Evolutionary conservation across 2,888 invertebrate genomes (phyloP).

Genomic region (Pyrrhosoma nymphula): DNA sequence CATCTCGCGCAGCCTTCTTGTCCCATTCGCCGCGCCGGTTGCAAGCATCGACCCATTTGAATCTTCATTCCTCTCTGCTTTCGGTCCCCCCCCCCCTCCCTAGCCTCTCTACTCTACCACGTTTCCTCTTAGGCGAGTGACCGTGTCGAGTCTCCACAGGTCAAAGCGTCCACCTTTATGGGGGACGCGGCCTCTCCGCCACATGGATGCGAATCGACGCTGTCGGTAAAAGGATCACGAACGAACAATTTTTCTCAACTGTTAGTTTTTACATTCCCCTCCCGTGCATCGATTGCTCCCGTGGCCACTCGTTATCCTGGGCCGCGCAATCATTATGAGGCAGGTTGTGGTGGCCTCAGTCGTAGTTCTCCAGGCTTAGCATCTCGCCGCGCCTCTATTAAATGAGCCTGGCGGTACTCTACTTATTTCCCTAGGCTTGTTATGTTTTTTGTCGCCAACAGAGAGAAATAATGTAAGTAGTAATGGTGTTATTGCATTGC

Average conservation of each 20-base stretch:
- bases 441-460: too few species aligned
- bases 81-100: background rate
- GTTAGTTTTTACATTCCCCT: background rate
- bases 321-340: background rate
- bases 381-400: background rate
- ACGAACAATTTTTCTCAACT: background rate
- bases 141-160: background rate
- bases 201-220: background rate
- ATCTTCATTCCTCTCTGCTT: background rate
- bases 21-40: background rate
- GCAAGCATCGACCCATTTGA: constrained; percentile 26
- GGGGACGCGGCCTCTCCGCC: background rate
- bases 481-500: too few species aligned
- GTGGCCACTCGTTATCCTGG: background rate
- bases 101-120: background rate
- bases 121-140: background rate
- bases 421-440: too few species aligned
- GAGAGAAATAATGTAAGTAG: too few species aligned
- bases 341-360: background rate
- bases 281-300: background rate
- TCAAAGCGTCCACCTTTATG: background rate
- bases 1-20: background rate
- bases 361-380: background rate
- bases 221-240: background rate
- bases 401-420: background rate